Evolutionary conservation across 1,140 invertebrate species (phyloP), one percentile per base, ranked within the genome.

Genomic region (Leptinotarsa texana): DNA sequence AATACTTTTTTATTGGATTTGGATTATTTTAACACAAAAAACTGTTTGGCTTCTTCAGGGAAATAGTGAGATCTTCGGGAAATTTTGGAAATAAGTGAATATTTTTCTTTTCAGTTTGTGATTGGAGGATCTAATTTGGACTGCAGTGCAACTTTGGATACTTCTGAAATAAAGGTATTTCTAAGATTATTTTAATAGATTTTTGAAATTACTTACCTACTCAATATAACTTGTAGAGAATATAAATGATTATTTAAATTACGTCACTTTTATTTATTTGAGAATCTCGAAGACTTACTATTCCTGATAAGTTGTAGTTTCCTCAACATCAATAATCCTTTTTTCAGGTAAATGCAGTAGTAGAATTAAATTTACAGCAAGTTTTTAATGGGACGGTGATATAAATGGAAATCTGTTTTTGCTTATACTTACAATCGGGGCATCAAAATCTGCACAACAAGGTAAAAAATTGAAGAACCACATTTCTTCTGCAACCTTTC

Each of bases 61-160:
- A 57, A 17, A 57, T 17, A 57, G 0, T 57, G 13, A 57, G 3
- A n/a, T 0, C 2, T 57, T 57, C 15, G 5, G 51, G 4, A 3
- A 17, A 57, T 57, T 18, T 57, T 18, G 4, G 51, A 57, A 57
- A 42, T 42, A 11, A 42, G 1, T 8, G 51, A n/a, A 33, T 42
- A 18, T 42, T 47, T 69, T 80, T 76, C 71, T 82, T 86, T 86
- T 42, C 87, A 95, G 89, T 88, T 95, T 11, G 92, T 96, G n/a
- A 90, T 96, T 76, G 95, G 95, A 15, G 95, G 93, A 13, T 90
- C 93, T 6, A 91, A 93, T 76, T 84, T 95, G 49, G 95, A 97
- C 84, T 91, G 92, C 65, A 89, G 92, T 3, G 88, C 92, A 49
- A 89, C 90, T 76, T 83, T 94, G 27, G 86, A 89, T 47, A 90